A percentile compares a stretch with the other conserved stretches of the same genome.
Conservation (phyloP, 30 jellyfish, hydroid and myxozoan genomes). For the Chironex yamaguchii region DNA sequence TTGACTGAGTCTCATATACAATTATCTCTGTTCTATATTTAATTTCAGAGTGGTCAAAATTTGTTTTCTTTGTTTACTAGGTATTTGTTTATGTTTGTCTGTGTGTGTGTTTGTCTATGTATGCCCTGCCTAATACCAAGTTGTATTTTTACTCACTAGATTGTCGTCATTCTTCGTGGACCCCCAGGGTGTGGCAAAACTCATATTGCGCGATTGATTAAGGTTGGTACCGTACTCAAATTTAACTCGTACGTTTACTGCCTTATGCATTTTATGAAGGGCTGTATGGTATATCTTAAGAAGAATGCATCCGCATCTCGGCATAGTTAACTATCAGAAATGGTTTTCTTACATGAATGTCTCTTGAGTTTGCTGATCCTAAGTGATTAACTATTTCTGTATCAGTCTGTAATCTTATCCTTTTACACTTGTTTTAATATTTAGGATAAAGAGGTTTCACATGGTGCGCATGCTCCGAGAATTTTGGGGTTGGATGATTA, state of each 20-base stretch:
- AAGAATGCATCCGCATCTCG: too few relatives aligned
- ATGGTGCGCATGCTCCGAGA: slow-evolving; percentile 92
- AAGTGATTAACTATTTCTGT: too few relatives aligned
- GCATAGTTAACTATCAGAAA: too few relatives aligned
- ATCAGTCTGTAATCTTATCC: too few relatives aligned
- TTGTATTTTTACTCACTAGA: slow-evolving; percentile 37
- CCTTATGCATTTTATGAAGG: too few relatives aligned
- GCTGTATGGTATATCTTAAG: too few relatives aligned
- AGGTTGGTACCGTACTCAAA: too few relatives aligned
- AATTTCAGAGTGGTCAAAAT: not conserved
- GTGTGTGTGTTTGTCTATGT: too few relatives aligned
- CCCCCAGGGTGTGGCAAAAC: slow-evolving; percentile 99
- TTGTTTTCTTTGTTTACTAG: not conserved
- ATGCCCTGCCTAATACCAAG: not conserved
- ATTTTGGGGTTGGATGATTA: slow-evolving; percentile 92
- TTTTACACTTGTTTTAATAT: not conserved
- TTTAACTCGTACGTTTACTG: too few relatives aligned
- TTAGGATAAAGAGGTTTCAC: slow-evolving; percentile 90
- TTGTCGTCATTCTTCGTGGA: slow-evolving; percentile 92
- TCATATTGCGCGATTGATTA: slow-evolving; percentile 85
- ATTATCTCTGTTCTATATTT: not conserved
- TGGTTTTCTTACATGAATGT: too few relatives aligned
- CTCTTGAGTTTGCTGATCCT: too few relatives aligned
- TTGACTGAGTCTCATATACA: too few relatives aligned
- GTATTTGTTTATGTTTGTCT: not conserved